Base-by-base conservation (phyloP, 2,797 vertebrate species). In the Margarornis squamiger region DNA sequence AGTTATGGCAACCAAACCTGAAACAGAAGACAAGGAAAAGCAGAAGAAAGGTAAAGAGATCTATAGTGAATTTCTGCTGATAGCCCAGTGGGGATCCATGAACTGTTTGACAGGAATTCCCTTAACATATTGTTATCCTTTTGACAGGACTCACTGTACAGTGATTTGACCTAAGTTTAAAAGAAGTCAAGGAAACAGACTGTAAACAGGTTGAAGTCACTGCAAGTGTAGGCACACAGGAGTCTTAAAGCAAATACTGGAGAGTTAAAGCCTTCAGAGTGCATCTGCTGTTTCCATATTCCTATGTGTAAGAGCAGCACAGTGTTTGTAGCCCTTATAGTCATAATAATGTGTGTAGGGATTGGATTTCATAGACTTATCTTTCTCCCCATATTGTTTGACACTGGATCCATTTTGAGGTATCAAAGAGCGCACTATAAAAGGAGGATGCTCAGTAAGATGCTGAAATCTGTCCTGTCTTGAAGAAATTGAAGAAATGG, bases 1-100 rank as follows among this genome's bases (percentile, higher is more conserved):
- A 98, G 99, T 99, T 93, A 99, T 99, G 99, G 99, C 99, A 85
- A 99, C 99, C 58, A 99, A 99, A 96, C 98, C 98, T 12, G 99
- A 99, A 87, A 95, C 98, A 48, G 99, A 98, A 49, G 98, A 99
- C 94, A 98, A 98, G 27, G 98, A 99, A 46, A 99, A 98, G 84
- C 97, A 98, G 70, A 99, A 98, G 95, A 99, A 99, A 98, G 99
- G 99, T 99, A 62, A 97, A 90, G 16, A 76, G 6, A 16, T 39
- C 11, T 48, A 0, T 8, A 32, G 9, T n/a, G 46, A 57, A 74
- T 86, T 84, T 57, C 29, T 88, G 7, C 30, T 68, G 29, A 30
- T 78, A 83, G 48, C 58, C 32, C 24, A 9, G 1, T 57, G 23
- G 23, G 23, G 27, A 30, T 72, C 29, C 41, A 21, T 43, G n/a